A percentile compares a stretch with the other conserved stretches of the same genome.
Evolutionary conservation across 2,797 vertebrate species (phyloP).

Genomic region (Microctenopoma lineatum): DNA sequence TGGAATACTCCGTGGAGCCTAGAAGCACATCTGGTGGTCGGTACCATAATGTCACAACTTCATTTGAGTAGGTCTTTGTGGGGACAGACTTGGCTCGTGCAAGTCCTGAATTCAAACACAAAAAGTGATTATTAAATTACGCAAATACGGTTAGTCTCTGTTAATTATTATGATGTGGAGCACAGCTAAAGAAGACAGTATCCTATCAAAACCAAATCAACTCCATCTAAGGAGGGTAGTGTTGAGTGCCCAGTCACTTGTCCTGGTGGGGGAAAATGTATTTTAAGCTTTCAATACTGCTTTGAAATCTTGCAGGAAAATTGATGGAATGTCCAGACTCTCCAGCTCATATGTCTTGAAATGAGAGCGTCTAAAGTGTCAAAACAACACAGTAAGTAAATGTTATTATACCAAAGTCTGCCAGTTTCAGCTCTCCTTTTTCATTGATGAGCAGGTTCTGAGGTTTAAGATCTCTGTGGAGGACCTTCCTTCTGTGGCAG

Average conservation of each 20-base stretch:
- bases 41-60: constrained; percentile 87
- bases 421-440: constrained; percentile 86
- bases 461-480: constrained; percentile 87
- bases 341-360: neutral
- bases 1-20: constrained; percentile 87
- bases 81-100: constrained; percentile 86
- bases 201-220: no score
- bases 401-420: constrained; percentile 81
- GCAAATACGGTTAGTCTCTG: neutral
- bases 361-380: neutral
- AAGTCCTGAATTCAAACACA: constrained; percentile 75
- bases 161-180: neutral
- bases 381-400: neutral
- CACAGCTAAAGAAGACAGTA: neutral
- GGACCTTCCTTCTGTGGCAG: constrained; percentile 85
- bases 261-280: neutral
- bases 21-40: constrained; percentile 86
- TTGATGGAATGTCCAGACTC: neutral
- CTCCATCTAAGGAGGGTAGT: constrained; percentile 41
- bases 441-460: constrained; percentile 88
- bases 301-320: neutral
- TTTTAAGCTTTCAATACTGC: neutral
- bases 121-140: neutral
- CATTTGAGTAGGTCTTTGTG: constrained; percentile 85
- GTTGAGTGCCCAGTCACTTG: constrained; percentile 19